Base-by-base conservation (phyloP, 2,113 vertebrate species). In the Aspiorhynchus laticeps region DNA sequence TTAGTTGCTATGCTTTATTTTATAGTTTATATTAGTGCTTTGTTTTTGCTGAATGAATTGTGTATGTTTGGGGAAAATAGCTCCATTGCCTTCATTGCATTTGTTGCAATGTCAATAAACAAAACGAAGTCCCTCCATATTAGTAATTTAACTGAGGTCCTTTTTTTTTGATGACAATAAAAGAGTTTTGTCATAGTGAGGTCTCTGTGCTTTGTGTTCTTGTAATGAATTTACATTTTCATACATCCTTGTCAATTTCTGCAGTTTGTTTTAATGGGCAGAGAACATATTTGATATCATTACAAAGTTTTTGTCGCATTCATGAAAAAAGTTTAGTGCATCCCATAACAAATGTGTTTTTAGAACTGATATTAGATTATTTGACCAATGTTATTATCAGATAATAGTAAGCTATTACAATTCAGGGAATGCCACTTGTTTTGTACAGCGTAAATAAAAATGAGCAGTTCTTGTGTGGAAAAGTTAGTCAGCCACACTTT, bases 1-100 rank as follows among this genome's bases (percentile, higher is more conserved):
- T 78, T 78, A 33, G 48, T 53, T 77, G 21, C 26, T 77, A 53
- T 53, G 15, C 46, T 78, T 78, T 78, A 53, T 78, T 78, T 51
- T 51, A 77, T 53, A 33, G 15, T 76, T 76, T 24, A 41, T 73
- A 41, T 38, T 5, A 73, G 74, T 48, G 1, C 12, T 76, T 48
- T 2, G 21, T 21, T 78, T 53, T 53, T 78, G 76, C 15, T 78
- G 4, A 78, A 24, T 53, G 28, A 53, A 53, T 12, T 56, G 76
- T 21, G 19, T 56, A 21, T 77, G 36, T 77, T 33, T 78, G 9
- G 21, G 56, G 17, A 53, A 31, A 51, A 41, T n/a, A 5, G 36
- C 69, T 73, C 21, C 21, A 41, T 12, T 24, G 75, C 10, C 26
- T 78, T 19, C 75, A 19, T 33, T 78, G 76, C 76, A 78, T 21